These are phyloP conservation scores for Prionailurus viverrinus DNA, from an alignment of 2,113 vertebrate genomes.

Conservation along the genomic window DNA sequence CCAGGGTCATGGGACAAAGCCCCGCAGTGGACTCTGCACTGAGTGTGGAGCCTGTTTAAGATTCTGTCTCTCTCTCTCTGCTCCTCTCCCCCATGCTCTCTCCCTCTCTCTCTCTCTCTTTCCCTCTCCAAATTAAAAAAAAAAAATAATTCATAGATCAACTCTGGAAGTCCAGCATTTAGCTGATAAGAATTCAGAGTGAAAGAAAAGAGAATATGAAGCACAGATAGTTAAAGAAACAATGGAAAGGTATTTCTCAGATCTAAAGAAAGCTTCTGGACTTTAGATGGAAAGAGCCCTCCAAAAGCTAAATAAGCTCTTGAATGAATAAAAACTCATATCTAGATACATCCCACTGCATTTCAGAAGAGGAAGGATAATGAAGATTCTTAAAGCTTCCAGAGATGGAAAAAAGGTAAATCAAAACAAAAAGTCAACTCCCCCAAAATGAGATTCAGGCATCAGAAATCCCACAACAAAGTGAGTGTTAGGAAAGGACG, in stretches of 20 bases:
- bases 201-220: not conserved
- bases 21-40: no score
- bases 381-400: not conserved
- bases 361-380: not conserved
- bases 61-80: no score
- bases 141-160: not conserved
- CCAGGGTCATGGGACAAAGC: no score
- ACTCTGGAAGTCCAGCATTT: not conserved
- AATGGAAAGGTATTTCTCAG: not conserved
- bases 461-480: slow-evolving; percentile 10
- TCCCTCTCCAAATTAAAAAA: not conserved
- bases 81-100: no score
- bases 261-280: not conserved
- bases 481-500: not conserved
- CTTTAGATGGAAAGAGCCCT: not conserved
- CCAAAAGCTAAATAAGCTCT: not conserved
- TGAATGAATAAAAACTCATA: not conserved
- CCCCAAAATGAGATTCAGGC: not conserved
- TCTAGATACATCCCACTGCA: not conserved
- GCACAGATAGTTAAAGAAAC: not conserved
- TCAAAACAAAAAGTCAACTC: not conserved
- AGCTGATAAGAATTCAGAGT: not conserved
- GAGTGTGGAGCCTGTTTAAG: no score
- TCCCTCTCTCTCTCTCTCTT: no score
- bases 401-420: slow-evolving; percentile 3